Evolutionary conservation across 2,888 invertebrate species (phyloP), one percentile per base, ranked within the genome.

Genomic region (Cheilosia urbana): DNA sequence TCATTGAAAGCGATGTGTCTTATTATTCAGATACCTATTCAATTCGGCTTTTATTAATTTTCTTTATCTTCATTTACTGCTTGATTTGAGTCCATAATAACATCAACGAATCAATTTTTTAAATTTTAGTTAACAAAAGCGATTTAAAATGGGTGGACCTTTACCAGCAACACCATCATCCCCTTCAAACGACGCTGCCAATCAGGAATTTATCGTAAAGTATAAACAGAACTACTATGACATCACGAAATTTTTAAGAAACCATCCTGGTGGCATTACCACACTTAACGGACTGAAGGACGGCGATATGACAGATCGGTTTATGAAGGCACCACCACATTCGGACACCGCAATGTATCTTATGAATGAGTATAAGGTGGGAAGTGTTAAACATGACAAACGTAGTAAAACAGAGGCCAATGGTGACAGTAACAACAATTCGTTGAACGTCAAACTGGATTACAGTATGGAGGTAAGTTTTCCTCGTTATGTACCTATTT

Each of bases 261-360:
- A 96, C 88, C 96, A 96, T 91, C 96, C 96, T 0, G 96, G 96
- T 0, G 96, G 96, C 0, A 90, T 94, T 0, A 95, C 94, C 88
- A 95, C 95, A 1, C 91, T 96, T 0, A 92, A 93, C 37, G 91
- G 91, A 1, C 88, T 91, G 2, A 88, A 88, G 34, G 88, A 89
- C 76, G 53, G 85, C 15, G 91, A 92, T 83, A 92, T 92, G 88
- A 91, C 91, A 21, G 66, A 87, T 2, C 90, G 91, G 40, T 92
- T 92, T 66, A 80, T 90, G 78, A 91, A 89, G 53, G 91, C 90
- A 0, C 92, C 91, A 9, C 91, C 91, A 42, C 92, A 92, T 87
- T 92, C 92, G 3, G 90, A 91, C 88, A 92, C 92, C 2, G 93
- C 93, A 4, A 90, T 91, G 89, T 92, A 92, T 83, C 87, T 92